Evolutionary conservation across 1,140 invertebrate genomes (phyloP).

Genomic region (Trichoplusia ni): DNA sequence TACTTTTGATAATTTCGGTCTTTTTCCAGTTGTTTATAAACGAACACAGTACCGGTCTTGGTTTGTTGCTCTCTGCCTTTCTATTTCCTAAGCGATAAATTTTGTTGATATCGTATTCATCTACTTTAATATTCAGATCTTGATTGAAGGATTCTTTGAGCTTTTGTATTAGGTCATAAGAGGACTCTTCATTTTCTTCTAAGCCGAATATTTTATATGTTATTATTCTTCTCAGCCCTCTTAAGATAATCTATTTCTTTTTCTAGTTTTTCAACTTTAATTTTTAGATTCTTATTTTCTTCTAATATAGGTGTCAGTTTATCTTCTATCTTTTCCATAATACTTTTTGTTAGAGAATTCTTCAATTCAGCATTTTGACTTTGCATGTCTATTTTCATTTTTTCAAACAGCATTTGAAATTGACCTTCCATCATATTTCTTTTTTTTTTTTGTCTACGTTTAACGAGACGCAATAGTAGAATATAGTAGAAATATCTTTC

Average conservation of each 20-base stretch:
- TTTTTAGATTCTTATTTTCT: constrained; percentile 30
- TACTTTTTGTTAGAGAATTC: constrained; percentile 37
- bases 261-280: constrained; percentile 10
- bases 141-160: not conserved
- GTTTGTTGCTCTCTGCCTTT: not conserved
- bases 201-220: constrained; percentile 27
- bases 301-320: constrained; percentile 23
- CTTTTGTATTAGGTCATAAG: not conserved
- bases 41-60: constrained; percentile 13
- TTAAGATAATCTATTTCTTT: constrained; percentile 19
- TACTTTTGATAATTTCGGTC: constrained; percentile 19
- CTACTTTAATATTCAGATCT: not conserved
- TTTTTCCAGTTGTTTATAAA: constrained; percentile 16
- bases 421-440: constrained; percentile 28
- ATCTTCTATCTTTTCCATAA: constrained; percentile 36
- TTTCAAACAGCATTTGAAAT: constrained; percentile 44
- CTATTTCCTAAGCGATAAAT: not conserved
- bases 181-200: constrained; percentile 20
- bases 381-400: constrained; percentile 38
- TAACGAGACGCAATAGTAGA: too few species aligned
- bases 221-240: constrained; percentile 25
- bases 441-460: too few species aligned
- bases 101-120: constrained; percentile 2
- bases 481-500: too few species aligned
- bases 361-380: constrained; percentile 32